Conservation (phyloP, 1,140 invertebrate genomes). For the Asbolus verrucosus region DNA sequence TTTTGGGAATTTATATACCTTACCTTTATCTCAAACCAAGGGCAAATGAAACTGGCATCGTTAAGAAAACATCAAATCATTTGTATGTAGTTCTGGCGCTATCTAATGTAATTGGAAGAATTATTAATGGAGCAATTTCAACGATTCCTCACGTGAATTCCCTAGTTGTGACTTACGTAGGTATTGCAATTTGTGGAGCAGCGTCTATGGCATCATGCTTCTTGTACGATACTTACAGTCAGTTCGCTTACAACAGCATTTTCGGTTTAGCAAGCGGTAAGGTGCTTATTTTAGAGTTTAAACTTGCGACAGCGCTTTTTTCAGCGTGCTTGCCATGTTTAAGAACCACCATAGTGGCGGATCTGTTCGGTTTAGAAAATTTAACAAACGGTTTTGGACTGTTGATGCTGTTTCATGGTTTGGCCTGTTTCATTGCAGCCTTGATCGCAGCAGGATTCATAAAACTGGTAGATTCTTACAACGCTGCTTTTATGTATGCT, state of each 20-base stretch:
- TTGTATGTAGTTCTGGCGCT: conserved; percentile 89
- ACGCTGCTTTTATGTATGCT: conserved; percentile 90
- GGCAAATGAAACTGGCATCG: conserved; percentile 64
- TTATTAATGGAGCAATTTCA: conserved; percentile 74
- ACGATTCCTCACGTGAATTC: conserved; percentile 54
- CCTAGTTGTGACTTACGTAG: conserved; percentile 54
- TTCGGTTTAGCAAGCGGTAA: conserved; percentile 34
- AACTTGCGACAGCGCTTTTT: conserved; percentile 61
- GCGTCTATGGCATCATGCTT: conserved; percentile 51
- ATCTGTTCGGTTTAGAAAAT: conserved; percentile 93
- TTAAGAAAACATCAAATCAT: conserved; percentile 69
- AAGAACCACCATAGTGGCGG: conserved; percentile 96
- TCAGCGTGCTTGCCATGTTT: conserved; percentile 95
- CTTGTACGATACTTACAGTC: conserved; percentile 4
- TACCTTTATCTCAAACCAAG: conserved; percentile 84
- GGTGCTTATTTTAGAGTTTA: conserved; percentile 6
- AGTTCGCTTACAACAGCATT: conserved; percentile 6
- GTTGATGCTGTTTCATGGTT: conserved; percentile 91
- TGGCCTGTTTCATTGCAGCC: conserved; percentile 88
- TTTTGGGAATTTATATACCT: conserved; percentile 95
- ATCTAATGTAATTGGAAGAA: conserved; percentile 88
- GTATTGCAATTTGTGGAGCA: conserved; percentile 55
- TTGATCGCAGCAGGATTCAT: conserved; percentile 86
- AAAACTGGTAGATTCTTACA: conserved; percentile 85
- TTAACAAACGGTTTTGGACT: conserved; percentile 97